phyloP scores from a whole-genome alignment of 2,113 vertebrate genomes.

The Leptobrachium leishanense region DNA sequence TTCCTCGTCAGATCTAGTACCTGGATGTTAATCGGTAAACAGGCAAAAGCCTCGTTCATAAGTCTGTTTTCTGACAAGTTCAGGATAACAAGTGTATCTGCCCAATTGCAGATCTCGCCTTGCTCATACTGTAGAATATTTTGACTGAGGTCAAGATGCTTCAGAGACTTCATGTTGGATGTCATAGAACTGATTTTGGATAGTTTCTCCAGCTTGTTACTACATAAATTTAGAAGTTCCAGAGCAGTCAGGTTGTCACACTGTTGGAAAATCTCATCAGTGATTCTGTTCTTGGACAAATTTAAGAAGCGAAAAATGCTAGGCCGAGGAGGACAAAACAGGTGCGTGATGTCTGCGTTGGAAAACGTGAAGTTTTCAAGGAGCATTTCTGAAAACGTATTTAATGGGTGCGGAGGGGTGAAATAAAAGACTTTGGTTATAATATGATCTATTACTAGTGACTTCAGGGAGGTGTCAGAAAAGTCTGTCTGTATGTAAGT shows the following conservation, averaged over 20 bases:
- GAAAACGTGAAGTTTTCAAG: conserved; percentile 66
- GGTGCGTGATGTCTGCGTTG: conserved; percentile 70
- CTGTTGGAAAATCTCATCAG: conserved; percentile 75
- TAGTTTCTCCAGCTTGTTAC: conserved; percentile 76
- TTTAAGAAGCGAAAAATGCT: conserved; percentile 72
- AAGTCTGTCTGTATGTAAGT: neutral
- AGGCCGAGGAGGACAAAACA: conserved; percentile 75
- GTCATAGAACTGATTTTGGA: conserved; percentile 68
- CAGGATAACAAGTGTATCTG: conserved; percentile 66
- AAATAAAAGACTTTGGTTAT: conserved; percentile 62
- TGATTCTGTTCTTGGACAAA: conserved; percentile 76
- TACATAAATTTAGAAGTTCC: conserved; percentile 64
- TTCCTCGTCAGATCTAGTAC: conserved; percentile 76
- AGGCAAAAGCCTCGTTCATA: conserved; percentile 70
- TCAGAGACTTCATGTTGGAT: conserved; percentile 70
- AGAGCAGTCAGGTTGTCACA: conserved; percentile 69
- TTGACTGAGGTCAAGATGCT: conserved; percentile 73
- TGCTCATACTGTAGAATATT: conserved; percentile 70
- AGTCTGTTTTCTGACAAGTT: conserved; percentile 78
- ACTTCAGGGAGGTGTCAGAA: conserved; percentile 60
- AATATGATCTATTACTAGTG: conserved; percentile 56
- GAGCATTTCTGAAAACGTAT: conserved; percentile 73
- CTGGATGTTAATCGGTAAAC: conserved; percentile 68
- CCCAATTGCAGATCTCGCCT: conserved; percentile 66
- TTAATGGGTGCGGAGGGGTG: conserved; percentile 58